Evolutionary conservation across 2,113 vertebrate species (phyloP).

Genomic region (Accipiter virgatus): DNA sequence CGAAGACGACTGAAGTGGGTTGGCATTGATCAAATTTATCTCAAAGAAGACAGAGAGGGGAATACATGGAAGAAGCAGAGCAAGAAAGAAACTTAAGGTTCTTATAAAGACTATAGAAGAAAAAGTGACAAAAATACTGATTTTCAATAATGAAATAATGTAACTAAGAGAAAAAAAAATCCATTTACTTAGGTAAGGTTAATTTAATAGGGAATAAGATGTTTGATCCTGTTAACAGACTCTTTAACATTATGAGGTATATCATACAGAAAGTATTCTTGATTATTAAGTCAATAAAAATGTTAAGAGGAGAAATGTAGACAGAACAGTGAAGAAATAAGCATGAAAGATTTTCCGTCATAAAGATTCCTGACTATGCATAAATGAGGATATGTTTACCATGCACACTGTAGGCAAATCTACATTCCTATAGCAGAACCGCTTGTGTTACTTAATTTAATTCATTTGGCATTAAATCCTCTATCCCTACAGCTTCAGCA

Average conservation of each 20-base stretch:
- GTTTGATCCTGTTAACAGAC: neutral
- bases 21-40: neutral
- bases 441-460: neutral
- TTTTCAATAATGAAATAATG: neutral
- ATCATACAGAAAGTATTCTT: neutral
- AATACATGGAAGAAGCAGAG: neutral
- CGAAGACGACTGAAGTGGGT: neutral
- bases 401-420: neutral
- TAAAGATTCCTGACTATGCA: neutral
- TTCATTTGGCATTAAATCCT: neutral
- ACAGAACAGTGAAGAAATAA: conserved; percentile 25
- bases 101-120: neutral
- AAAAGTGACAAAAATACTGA: neutral
- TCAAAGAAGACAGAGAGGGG: neutral
- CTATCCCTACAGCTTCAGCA: neutral
- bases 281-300: conserved; percentile 20
- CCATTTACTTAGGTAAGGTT: neutral
- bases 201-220: neutral
- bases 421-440: neutral
- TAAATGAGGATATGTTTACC: neutral
- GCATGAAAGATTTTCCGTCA: neutral
- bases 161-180: neutral
- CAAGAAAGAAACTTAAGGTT: neutral
- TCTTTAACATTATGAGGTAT: neutral
- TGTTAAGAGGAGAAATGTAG: neutral